Evolutionary conservation across 1,140 invertebrate species (phyloP).

Genomic region (Hirudo medicinalis): DNA sequence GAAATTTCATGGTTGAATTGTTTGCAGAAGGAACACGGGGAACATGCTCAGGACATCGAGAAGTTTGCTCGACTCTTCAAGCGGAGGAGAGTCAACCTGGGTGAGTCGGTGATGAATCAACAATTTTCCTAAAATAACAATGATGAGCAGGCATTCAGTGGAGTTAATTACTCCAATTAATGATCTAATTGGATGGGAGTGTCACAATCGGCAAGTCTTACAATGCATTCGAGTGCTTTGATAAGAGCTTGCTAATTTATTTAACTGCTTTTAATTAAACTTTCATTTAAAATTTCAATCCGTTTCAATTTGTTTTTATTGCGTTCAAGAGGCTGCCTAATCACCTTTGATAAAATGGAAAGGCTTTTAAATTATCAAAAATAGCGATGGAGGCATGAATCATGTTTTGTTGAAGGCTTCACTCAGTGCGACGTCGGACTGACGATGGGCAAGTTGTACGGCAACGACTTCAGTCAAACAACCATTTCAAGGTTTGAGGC

Average conservation of each 20-base stretch:
- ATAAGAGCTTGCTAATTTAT: neutral
- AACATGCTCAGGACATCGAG: conserved; percentile 73
- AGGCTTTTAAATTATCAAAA: neutral
- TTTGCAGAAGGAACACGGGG: conserved; percentile 10
- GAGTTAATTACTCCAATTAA: no score
- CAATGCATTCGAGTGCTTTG: neutral
- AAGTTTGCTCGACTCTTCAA: conserved; percentile 99
- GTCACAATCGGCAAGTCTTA: neutral
- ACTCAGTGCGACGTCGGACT: conserved; percentile 96
- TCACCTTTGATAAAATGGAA: neutral
- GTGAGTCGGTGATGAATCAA: conserved; percentile 35
- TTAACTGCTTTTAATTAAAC: neutral
- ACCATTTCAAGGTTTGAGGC: conserved; percentile 97
- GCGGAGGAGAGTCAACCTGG: conserved; percentile 91
- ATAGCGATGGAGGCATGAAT: neutral
- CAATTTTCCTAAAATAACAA: neutral
- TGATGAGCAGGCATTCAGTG: no score
- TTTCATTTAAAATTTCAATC: neutral
- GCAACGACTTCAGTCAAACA: conserved; percentile 97
- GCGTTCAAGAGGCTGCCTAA: neutral
- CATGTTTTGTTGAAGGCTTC: conserved; percentile 55
- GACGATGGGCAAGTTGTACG: conserved; percentile 94
- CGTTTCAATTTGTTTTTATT: neutral
- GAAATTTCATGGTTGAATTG: neutral
- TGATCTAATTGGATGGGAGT: no score